Base-by-base conservation (phyloP, 2,888 invertebrate species). In the Drosophila picticornis region DNA sequence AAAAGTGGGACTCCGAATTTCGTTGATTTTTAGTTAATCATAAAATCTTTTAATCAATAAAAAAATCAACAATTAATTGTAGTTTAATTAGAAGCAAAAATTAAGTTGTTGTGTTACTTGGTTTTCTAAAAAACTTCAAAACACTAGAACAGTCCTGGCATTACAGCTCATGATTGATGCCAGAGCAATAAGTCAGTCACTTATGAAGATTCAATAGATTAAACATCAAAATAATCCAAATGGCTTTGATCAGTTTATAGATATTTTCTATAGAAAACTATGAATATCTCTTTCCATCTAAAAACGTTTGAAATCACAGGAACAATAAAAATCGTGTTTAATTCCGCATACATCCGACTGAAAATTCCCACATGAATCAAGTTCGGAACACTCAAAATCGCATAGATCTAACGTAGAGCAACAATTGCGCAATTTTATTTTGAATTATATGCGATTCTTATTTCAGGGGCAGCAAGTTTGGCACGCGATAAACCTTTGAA, bases 401-500 rank as follows among this genome's bases (percentile, higher is more conserved):
- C 40, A 57, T 57, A 51, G 71, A 70, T 70, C 38, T 51, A 19
- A 27, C 11, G 25, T 48, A 4, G 27, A 34, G 7, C 34, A 46
- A 19, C 27, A 22, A 40, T 10, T 51, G 40, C 34, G 61, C 43
- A 27, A 29, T 53, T 46, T 22, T 27, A 25, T 57, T 51, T 19
- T 40, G 40, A 40, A 40, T 51, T n/a, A 36, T 32, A 32, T 52
- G 31, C 36, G 25, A 66, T 46, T n/a, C 10, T 34, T 63, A 51
- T 51, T 51, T 51, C 19, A n/a, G 29, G 11, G 16, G 27, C 19
- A 6, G 19, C 10, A 19, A 27, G 36, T 40, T 38, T 64, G 60
- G 60, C 68, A 63, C 58, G 68, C 70, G 76, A 51, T 58, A 62
- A 64, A 50, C 46, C 46, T 51, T 61, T 56, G 34, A 53, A 59